These are phyloP conservation scores for Muschampia plurimacula DNA, from an alignment of 2,888 invertebrate genomes.

Conservation along the genomic window DNA sequence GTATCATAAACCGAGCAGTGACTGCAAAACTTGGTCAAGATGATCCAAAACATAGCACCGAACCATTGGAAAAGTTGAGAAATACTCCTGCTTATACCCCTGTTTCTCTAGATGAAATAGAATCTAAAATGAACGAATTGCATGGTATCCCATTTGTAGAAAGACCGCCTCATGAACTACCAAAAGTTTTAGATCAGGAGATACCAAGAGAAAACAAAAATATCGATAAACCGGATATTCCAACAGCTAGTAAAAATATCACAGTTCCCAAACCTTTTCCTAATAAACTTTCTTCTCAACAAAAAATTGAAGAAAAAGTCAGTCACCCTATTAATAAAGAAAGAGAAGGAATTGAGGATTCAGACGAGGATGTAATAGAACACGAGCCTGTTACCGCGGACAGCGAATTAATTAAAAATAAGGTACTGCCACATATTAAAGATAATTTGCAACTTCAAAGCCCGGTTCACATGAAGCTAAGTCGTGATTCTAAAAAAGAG, in stretches of 20 bases:
- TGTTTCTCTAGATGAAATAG: constrained; percentile 69
- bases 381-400: constrained; percentile 59
- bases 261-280: constrained; percentile 62
- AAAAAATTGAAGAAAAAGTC: constrained; percentile 49
- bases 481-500: constrained; percentile 60
- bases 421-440: constrained; percentile 43
- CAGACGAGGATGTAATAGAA: constrained; percentile 57
- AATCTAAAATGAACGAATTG: constrained; percentile 80
- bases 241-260: constrained; percentile 51
- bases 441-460: constrained; percentile 57
- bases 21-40: constrained; percentile 57
- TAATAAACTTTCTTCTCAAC: constrained; percentile 51
- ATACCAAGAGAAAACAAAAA: constrained; percentile 47
- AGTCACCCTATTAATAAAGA: constrained; percentile 4
- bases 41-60: constrained; percentile 51
- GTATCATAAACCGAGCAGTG: constrained; percentile 66
- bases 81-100: constrained; percentile 48
- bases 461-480: constrained; percentile 46
- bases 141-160: constrained; percentile 77
- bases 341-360: constrained; percentile 46
- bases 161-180: constrained; percentile 67
- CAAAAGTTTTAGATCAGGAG: constrained; percentile 55
- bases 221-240: constrained; percentile 53
- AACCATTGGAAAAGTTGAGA: constrained; percentile 49
- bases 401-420: constrained; percentile 47